phyloP scores from a whole-genome alignment of 1,140 invertebrate species.

The Bicyclus anynana region DNA sequence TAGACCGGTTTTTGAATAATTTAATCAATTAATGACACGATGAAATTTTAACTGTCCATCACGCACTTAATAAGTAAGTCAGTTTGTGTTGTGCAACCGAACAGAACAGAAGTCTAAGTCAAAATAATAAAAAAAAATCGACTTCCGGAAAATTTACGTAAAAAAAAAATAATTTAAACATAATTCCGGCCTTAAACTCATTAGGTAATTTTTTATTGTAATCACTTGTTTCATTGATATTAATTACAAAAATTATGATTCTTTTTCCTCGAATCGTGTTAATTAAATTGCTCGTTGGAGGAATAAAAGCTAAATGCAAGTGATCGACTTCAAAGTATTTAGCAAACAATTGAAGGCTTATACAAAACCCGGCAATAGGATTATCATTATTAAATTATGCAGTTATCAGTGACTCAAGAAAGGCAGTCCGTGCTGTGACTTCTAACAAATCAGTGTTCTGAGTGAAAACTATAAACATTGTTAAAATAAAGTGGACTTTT shows the following conservation, averaged over 20 bases:
- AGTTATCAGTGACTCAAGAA: slow-evolving; percentile 9
- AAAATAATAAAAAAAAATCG: neutral
- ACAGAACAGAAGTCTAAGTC: neutral
- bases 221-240: too few relatives aligned
- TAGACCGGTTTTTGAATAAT: neutral
- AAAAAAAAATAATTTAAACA: too few relatives aligned
- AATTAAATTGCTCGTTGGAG: neutral
- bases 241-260: too few relatives aligned
- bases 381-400: slow-evolving; percentile 14
- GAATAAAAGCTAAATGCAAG: neutral
- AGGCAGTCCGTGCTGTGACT: neutral
- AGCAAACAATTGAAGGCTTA: slow-evolving; percentile 17
- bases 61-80: neutral
- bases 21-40: neutral
- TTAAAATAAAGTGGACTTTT: neutral
- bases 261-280: neutral
- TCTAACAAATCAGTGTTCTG: neutral
- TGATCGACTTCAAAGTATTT: slow-evolving; percentile 2
- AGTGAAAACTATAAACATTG: neutral
- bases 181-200: too few relatives aligned
- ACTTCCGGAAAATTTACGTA: too few relatives aligned
- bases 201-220: too few relatives aligned
- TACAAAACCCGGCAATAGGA: slow-evolving; percentile 12
- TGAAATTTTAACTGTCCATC: neutral
- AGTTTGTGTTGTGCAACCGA: neutral